Percentiles rank a stretch among this genome's conserved stretches.
Conservation (phyloP, 2,888 invertebrate species). For the Apamea sordens region DNA sequence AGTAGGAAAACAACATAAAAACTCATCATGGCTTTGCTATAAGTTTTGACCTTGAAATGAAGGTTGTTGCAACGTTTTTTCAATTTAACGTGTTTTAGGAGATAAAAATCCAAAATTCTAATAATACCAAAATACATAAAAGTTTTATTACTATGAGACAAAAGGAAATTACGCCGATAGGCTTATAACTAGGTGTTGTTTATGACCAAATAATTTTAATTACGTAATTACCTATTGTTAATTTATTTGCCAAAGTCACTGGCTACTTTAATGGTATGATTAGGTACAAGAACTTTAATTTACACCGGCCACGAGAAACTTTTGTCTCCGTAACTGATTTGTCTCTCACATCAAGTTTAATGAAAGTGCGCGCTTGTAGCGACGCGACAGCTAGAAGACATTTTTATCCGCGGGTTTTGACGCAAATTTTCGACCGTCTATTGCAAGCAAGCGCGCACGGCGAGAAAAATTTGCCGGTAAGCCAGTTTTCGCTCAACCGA, state of each 20-base stretch:
- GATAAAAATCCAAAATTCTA: not conserved
- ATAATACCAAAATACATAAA: not conserved
- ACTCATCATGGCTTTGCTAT: not conserved
- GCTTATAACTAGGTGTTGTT: not conserved
- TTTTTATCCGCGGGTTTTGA: too few relatives aligned
- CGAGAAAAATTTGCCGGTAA: too few relatives aligned
- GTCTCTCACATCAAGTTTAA: too few relatives aligned
- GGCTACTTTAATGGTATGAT: not conserved
- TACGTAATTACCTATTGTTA: not conserved
- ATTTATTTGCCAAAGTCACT: not conserved
- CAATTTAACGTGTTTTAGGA: not conserved
- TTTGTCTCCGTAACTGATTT: too few relatives aligned
- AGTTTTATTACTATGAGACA: not conserved
- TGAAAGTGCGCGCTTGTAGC: too few relatives aligned
- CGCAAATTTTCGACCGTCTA: too few relatives aligned
- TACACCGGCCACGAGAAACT: not conserved
- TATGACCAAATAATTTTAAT: not conserved
- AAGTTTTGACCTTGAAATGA: not conserved
- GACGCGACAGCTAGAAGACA: too few relatives aligned
- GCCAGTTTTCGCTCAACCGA: too few relatives aligned
- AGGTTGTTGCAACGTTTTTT: not conserved
- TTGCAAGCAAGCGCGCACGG: too few relatives aligned
- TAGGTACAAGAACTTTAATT: not conserved
- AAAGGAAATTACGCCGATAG: not conserved
- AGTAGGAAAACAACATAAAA: too few relatives aligned